A percentile compares a stretch with the other conserved stretches of the same genome.
phyloP scores from a whole-genome alignment of 1,140 invertebrate species.

The Trachymyrmex cornetzi region DNA sequence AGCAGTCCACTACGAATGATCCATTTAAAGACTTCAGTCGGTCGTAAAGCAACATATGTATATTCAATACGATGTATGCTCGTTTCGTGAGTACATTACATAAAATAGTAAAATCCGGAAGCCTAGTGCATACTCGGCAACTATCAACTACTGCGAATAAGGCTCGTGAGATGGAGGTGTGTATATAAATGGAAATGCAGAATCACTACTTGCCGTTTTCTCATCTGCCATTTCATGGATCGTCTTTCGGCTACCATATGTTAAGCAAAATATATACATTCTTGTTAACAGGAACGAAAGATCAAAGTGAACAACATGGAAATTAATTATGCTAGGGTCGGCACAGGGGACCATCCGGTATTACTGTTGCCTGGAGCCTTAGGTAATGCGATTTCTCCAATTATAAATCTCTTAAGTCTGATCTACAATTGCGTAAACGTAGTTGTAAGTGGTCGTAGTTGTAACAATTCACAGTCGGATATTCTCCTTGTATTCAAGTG shows the following conservation, averaged over 20 bases:
- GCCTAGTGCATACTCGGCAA: background rate
- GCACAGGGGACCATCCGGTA: conserved; percentile 90
- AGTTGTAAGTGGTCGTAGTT: too few relatives aligned
- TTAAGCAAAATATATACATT: background rate
- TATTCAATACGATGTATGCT: background rate
- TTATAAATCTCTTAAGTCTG: background rate
- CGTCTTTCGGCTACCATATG: too few relatives aligned
- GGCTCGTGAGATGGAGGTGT: conserved; percentile 25
- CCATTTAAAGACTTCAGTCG: background rate
- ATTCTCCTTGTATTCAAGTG: too few relatives aligned
- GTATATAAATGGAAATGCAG: background rate
- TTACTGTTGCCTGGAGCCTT: conserved; percentile 93
- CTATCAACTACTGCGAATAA: background rate
- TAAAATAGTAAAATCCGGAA: background rate
- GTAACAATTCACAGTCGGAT: too few relatives aligned
- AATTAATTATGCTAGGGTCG: conserved; percentile 92
- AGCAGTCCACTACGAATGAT: background rate
- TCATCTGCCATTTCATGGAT: background rate
- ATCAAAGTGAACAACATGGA: conserved; percentile 88
- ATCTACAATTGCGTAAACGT: too few relatives aligned
- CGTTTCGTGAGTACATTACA: background rate
- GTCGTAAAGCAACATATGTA: background rate
- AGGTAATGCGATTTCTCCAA: conserved; percentile 83
- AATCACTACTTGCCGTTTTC: background rate
- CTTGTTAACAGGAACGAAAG: conserved; percentile 84